These are phyloP conservation scores for Oncorhynchus tshawytscha DNA, from an alignment of 2,113 vertebrate species.

Conservation along the genomic window DNA sequence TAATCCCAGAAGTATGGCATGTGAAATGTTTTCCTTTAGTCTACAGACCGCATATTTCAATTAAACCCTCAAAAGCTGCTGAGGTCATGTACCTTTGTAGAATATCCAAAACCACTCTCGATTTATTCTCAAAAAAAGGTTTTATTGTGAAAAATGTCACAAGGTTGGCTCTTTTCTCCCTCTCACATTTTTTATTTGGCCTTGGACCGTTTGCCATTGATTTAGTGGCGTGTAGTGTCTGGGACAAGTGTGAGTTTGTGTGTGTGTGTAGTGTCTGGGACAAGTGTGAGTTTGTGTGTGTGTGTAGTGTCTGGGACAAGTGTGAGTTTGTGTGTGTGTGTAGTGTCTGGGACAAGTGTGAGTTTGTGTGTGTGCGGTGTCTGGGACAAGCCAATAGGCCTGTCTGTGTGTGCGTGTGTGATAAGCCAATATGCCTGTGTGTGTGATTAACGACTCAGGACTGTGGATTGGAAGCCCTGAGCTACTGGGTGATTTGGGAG, in stretches of 20 bases:
- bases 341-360: constrained; percentile 7
- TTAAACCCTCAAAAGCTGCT: constrained; percentile 8
- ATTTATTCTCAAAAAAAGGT: background rate
- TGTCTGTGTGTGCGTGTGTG: constrained; percentile 8
- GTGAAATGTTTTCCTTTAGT: constrained; percentile 14
- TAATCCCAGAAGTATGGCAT: constrained; percentile 29
- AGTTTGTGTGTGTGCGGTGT: background rate
- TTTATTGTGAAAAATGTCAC: background rate
- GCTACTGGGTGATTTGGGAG: background rate
- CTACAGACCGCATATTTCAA: constrained; percentile 23
- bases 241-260: constrained; percentile 6
- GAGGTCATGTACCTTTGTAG: constrained; percentile 20
- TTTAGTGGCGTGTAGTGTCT: constrained; percentile 5
- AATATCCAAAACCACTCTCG: background rate
- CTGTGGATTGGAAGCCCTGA: constrained; percentile 38
- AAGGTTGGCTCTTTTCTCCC: constrained; percentile 1
- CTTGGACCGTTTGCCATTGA: constrained; percentile 3
- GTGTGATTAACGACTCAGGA: constrained; percentile 21
- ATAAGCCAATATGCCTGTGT: constrained; percentile 16
- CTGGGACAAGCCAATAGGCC: constrained; percentile 16
- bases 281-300: constrained; percentile 5
- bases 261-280: background rate
- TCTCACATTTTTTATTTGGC: constrained; percentile 12
- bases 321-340: background rate
- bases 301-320: background rate